Base-by-base conservation (phyloP, 1,140 invertebrate genomes). In the Sinella curviseta region DNA sequence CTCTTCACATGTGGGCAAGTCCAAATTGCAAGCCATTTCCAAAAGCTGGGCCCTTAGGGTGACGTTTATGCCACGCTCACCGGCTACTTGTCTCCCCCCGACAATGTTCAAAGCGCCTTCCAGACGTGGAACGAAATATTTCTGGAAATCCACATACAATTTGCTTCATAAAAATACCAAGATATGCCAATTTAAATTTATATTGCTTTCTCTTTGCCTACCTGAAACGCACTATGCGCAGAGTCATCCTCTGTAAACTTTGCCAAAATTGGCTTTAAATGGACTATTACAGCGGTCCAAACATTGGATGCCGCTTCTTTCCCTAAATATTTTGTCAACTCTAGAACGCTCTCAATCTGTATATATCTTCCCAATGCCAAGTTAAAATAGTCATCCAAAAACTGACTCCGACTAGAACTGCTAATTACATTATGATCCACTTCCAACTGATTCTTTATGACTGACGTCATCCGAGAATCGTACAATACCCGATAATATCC, bases 401-500 rank as follows among this genome's bases (percentile, higher is more conserved):
- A 31, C 36, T 83, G 78, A 48, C 67, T 77, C 75, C 78, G 65
- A 31, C 77, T 83, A 26, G 80, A 31, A 30, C n/a, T 12, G n/a
- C 33, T 55, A 57, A 83, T 83, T 3, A 65, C 35, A 0, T 33
- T 8, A 54, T 74, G 65, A 39, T 80, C 26, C 3, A 2, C 8
- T 1, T 28, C 28, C 3, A 80, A 65, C 34, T 82, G 79, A 0
- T 70, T 0, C 20, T 33, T 17, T 30, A 82, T 76, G 0, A 78
- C 34, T 31, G n/a, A 24, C 14, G 73, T 67, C 26, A 82, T 24
- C 0, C 24, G n/a, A 2, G 88, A 83, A 81, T 96, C 94, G 84
- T 95, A 95, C 84, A 95, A 94, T 0, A 95, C 91, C 54, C 93
- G 89, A 85, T 95, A 95, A 82, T 93, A 95, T 26, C 93, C 93